Evolutionary conservation across 2,888 invertebrate genomes (phyloP).

Genomic region (Andrena dorsata): DNA sequence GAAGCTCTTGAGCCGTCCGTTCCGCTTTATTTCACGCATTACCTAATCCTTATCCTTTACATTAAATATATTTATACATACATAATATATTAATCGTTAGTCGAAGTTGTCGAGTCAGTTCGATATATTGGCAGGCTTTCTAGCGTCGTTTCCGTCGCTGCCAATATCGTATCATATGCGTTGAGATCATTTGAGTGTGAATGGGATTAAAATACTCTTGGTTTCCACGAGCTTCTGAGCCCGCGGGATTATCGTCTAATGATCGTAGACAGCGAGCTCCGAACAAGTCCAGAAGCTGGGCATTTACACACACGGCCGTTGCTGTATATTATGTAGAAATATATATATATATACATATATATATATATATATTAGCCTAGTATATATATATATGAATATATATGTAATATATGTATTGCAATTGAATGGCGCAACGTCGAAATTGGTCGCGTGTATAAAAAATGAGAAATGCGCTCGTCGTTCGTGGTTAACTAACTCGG

Average conservation of each 20-base stretch:
- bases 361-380: slow-evolving; percentile 50
- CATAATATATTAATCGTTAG: slow-evolving; percentile 75
- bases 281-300: slow-evolving; percentile 30
- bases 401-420: slow-evolving; percentile 47
- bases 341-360: slow-evolving; percentile 42
- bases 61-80: slow-evolving; percentile 69
- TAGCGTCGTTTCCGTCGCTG: slow-evolving; percentile 58
- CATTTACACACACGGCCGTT: slow-evolving; percentile 35
- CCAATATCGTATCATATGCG: slow-evolving; percentile 79
- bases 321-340: slow-evolving; percentile 58
- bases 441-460: slow-evolving; percentile 43
- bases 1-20: slow-evolving; percentile 58
- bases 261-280: slow-evolving; percentile 23
- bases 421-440: slow-evolving; percentile 46
- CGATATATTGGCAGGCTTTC: slow-evolving; percentile 74
- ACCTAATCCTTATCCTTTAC: slow-evolving; percentile 70
- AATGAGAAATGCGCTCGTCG: slow-evolving; percentile 52
- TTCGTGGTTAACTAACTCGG: slow-evolving; percentile 56
- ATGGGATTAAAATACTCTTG: slow-evolving; percentile 61
- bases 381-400: slow-evolving; percentile 41
- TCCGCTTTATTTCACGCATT: slow-evolving; percentile 56
- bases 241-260: slow-evolving; percentile 24
- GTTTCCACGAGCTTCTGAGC: slow-evolving; percentile 19
- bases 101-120: slow-evolving; percentile 75
- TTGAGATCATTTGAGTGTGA: slow-evolving; percentile 81